Base-by-base conservation (phyloP, 2,113 vertebrate genomes). In the Sylvilagus bachmani region DNA sequence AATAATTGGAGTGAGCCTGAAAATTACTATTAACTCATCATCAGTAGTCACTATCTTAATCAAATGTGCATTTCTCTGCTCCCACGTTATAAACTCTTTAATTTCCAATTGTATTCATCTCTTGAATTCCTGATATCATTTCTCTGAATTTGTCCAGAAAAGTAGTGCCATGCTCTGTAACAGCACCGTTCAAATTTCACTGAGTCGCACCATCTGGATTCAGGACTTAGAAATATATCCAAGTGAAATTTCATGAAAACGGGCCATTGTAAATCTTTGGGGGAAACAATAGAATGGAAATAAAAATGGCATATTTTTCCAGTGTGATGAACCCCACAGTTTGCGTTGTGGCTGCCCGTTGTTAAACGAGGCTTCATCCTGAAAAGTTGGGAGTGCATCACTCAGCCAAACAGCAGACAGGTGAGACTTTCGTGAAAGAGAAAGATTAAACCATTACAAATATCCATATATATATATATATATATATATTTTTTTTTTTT, bases 261-360 rank as follows among this genome's bases (percentile, higher is more conserved):
- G 84, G 95, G 89, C 96, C 97, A 96, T 97, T 98, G 97, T 96
- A 97, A 97, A 95, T 97, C 97, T 98, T 98, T 96, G 95, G 97
- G 44, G 96, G 82, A 97, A 94, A 97, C 94, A 96, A 97, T 96
- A 67, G 86, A 82, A 92, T 95, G 88, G 81, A 97, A 91, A 97
- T 95, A 96, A 97, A 95, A 96, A 97, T 90, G 97, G 94, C 93
- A 97, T 97, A 97, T 98, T 98, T 98, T 98, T 97, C 97, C 97
- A 97, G 95, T 96, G 95, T 97, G 98, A 98, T 98, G 97, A 98
- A 97, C 97, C 97, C 98, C 84, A 53, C 96, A 97, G 86, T 97
- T 98, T 97, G 92, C 90, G 97, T 96, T 95, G 95, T 97, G 94
- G 83, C 96, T 97, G 96, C 92, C 95, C 97, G 97, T 98, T 98